Percentiles rank a stretch among this genome's conserved stretches.
Evolutionary conservation across 2,113 vertebrate species (phyloP).

Genomic region (Mormoops blainvillei): DNA sequence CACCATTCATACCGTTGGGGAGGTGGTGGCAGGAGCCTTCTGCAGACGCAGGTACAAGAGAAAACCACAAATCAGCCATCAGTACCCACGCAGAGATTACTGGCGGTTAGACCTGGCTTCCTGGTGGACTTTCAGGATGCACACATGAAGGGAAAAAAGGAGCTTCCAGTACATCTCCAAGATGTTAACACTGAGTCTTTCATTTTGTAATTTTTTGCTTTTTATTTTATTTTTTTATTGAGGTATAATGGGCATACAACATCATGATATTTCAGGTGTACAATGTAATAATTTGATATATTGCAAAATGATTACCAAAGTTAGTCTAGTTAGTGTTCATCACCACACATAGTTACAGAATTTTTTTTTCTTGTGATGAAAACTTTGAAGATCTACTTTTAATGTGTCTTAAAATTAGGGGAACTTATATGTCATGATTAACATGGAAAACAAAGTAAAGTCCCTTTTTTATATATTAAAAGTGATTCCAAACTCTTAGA

Average conservation of each 20-base stretch:
- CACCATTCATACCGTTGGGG: not conserved
- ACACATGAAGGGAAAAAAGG: not conserved
- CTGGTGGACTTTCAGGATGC: not conserved
- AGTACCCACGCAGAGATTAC: not conserved
- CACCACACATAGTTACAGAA: not conserved
- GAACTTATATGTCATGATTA: not conserved
- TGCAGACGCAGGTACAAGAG: not conserved
- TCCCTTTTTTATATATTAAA: not conserved
- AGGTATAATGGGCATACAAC: not conserved
- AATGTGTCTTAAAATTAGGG: not conserved
- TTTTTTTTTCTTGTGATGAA: not conserved
- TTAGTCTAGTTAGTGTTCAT: not conserved
- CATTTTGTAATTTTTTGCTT: not conserved
- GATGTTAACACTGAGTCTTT: not conserved
- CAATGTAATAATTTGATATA: not conserved
- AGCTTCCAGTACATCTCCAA: not conserved
- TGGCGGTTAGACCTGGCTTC: not conserved
- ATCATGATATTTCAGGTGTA: not conserved
- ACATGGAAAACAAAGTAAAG: not conserved
- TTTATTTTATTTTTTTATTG: not conserved
- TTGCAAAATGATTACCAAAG: not conserved
- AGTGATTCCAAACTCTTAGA: not conserved
- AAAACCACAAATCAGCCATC: not conserved
- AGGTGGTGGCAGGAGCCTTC: not conserved
- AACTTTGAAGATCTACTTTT: not conserved